Evolutionary conservation across 2,888 invertebrate genomes (phyloP).

Genomic region (Dasysyrphus albostriatus): DNA sequence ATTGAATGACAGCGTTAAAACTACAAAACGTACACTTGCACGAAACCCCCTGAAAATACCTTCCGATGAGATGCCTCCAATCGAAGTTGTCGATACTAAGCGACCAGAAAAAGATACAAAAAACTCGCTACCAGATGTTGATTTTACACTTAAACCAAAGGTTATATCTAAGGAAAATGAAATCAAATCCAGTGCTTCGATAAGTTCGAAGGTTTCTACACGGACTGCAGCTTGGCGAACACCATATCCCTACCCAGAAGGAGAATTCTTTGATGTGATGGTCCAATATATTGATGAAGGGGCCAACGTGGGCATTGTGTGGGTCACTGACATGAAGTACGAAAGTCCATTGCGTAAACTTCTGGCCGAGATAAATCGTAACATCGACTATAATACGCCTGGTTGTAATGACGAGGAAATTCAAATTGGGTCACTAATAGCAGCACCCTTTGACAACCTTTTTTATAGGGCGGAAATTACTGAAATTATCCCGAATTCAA

Average conservation of each 20-base stretch:
- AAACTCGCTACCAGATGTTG: constrained; percentile 18
- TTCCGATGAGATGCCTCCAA: not conserved
- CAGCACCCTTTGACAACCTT: constrained; percentile 76
- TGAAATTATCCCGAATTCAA: constrained; percentile 35
- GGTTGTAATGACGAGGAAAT: constrained; percentile 72
- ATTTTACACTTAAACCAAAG: constrained; percentile 61
- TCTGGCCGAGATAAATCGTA: constrained; percentile 77
- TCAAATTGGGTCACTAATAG: constrained; percentile 75
- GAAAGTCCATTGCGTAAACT: constrained; percentile 75
- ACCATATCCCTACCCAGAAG: constrained; percentile 67
- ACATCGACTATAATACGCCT: constrained; percentile 55
- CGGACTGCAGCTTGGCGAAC: constrained; percentile 68
- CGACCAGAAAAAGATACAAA: not conserved
- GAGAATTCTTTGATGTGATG: constrained; percentile 76
- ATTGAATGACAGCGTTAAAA: constrained; percentile 27
- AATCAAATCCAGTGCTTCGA: constrained; percentile 23
- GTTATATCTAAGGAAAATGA: constrained; percentile 11
- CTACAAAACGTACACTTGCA: constrained; percentile 16
- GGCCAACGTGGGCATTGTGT: constrained; percentile 59
- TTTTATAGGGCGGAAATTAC: constrained; percentile 77
- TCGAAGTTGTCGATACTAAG: constrained; percentile 1
- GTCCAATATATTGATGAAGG: constrained; percentile 76
- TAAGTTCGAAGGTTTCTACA: constrained; percentile 51
- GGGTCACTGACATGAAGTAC: constrained; percentile 77
- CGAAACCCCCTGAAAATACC: constrained; percentile 50